Conservation (phyloP, 2,888 invertebrate species). For the Deroplatys truncata region DNA sequence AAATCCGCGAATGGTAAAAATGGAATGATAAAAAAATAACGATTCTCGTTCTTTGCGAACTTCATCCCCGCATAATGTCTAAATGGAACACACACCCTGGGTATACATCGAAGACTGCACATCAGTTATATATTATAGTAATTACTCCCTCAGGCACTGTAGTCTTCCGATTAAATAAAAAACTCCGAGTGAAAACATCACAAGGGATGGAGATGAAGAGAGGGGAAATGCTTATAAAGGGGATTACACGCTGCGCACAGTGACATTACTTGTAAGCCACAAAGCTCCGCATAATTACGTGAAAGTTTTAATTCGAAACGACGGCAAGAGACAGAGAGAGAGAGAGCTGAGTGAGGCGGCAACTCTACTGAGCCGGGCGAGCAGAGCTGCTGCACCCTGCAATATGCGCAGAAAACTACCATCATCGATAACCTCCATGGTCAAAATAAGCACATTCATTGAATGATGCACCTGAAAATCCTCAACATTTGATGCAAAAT, state of each 20-base stretch:
- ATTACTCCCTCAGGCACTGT: background rate
- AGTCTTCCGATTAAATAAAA: slow-evolving; percentile 1
- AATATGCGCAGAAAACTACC: background rate
- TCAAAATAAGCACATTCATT: background rate
- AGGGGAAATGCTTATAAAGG: background rate
- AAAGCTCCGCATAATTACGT: background rate
- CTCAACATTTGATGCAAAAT: background rate
- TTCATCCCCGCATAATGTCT: background rate
- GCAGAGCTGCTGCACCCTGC: background rate
- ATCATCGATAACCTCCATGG: background rate
- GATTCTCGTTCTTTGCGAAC: background rate
- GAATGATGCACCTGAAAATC: background rate
- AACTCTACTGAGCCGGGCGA: background rate
- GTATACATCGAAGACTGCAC: background rate
- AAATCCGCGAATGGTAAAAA: background rate
- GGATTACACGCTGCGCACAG: background rate
- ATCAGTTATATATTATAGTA: background rate
- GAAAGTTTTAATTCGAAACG: background rate
- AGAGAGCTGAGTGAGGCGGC: background rate
- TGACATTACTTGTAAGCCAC: background rate
- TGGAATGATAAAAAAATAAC: background rate
- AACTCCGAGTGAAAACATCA: background rate
- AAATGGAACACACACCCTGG: background rate
- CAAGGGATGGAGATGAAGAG: background rate
- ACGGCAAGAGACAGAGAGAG: background rate